phyloP scores from a whole-genome alignment of 2,797 vertebrate genomes.

The Microctenopoma lineatum region DNA sequence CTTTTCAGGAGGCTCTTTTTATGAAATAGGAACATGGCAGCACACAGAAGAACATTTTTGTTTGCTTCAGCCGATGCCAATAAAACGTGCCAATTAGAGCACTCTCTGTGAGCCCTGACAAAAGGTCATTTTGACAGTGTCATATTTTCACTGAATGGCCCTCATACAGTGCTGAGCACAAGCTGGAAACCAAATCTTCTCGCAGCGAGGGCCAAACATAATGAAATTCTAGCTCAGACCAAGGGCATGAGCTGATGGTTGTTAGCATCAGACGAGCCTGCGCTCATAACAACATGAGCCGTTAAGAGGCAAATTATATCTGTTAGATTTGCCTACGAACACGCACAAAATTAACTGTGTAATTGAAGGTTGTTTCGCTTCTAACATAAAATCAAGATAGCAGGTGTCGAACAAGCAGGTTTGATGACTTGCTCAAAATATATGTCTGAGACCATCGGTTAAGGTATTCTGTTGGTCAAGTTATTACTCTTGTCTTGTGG shows the following conservation, averaged over 20 bases:
- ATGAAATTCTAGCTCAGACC: conserved; percentile 57
- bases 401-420: conserved; percentile 8
- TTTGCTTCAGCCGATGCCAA: conserved; percentile 64
- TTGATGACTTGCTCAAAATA: conserved; percentile 7
- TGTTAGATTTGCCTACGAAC: conserved; percentile 39
- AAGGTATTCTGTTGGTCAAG: too few relatives aligned
- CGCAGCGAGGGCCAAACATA: conserved; percentile 45
- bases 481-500: too few relatives aligned
- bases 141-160: conserved; percentile 66
- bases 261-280: conserved; percentile 52
- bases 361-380: conserved; percentile 31
- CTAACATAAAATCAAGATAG: conserved; percentile 7
- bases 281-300: conserved; percentile 41
- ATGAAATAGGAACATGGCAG: conserved; percentile 31
- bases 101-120: conserved; percentile 59
- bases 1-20: conserved; percentile 26
- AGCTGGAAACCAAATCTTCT: conserved; percentile 50
- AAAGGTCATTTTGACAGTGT: conserved; percentile 77
- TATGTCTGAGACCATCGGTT: too few relatives aligned
- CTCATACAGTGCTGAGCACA: conserved; percentile 48
- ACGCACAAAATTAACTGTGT: conserved; percentile 30
- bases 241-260: conserved; percentile 49
- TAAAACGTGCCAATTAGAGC: conserved; percentile 76
- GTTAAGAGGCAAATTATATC: conserved; percentile 55
- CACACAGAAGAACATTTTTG: conserved; percentile 45